These are phyloP conservation scores for Lichenostomus cassidix DNA, from an alignment of 2,113 vertebrate species.

Conservation along the genomic window DNA sequence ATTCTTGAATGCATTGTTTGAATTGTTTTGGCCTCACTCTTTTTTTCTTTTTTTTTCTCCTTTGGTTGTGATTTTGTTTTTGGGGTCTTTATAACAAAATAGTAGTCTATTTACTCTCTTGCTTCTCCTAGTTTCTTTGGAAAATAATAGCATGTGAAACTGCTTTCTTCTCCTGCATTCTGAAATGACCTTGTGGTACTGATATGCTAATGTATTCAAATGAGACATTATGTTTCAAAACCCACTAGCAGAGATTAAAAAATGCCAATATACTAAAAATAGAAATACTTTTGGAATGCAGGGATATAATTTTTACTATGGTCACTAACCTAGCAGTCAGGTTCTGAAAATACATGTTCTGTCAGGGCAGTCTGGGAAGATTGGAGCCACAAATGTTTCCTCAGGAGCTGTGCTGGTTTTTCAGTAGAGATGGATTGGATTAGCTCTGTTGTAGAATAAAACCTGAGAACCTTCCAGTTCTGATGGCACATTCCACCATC, in stretches of 20 bases:
- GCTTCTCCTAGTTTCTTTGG: background rate
- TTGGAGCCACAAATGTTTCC: background rate
- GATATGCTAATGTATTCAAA: conserved; percentile 63
- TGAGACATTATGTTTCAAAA: conserved; percentile 57
- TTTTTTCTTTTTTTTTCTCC: background rate
- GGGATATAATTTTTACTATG: background rate
- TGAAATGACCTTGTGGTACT: conserved; percentile 53
- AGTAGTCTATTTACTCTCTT: background rate
- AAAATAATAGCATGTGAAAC: conserved; percentile 7
- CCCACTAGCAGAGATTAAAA: conserved; percentile 33
- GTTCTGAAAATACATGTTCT: conserved; percentile 7
- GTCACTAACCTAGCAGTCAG: background rate
- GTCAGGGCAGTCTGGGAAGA: background rate
- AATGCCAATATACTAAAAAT: conserved; percentile 50
- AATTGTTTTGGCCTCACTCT: background rate
- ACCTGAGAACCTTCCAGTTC: background rate
- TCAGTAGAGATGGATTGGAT: accelerated
- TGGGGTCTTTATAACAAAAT: background rate
- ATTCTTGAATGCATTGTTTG: background rate
- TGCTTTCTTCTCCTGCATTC: conserved; percentile 29
- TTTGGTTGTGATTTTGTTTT: background rate
- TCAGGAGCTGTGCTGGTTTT: background rate
- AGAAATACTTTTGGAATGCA: background rate
- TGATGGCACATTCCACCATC: accelerated
- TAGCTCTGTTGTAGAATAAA: background rate